phyloP scores from a whole-genome alignment of 1,140 invertebrate species.

The Caenorhabditis latens region DNA sequence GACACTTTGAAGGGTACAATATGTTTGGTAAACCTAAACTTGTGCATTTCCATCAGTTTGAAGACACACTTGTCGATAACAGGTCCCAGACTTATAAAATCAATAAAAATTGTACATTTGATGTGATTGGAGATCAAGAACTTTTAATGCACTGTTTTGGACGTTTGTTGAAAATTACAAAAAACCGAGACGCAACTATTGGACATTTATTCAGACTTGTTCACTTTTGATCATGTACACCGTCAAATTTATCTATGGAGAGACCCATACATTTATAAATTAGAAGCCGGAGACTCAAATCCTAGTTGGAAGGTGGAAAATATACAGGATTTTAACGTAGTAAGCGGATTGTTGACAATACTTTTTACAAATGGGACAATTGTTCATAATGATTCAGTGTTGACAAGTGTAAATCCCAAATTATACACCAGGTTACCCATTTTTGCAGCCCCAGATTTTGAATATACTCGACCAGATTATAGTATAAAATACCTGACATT shows the following conservation, averaged over 20 bases:
- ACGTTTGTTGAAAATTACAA: neutral
- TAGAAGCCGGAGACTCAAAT: neutral
- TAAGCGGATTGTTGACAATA: neutral
- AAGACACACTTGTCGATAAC: neutral
- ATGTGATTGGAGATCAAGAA: neutral
- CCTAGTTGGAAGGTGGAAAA: neutral
- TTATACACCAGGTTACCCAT: neutral
- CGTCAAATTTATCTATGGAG: constrained; percentile 2
- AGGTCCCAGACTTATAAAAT: neutral
- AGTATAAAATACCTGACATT: neutral
- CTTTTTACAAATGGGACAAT: neutral
- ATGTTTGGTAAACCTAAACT: neutral
- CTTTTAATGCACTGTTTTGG: neutral
- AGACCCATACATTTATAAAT: neutral
- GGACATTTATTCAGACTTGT: neutral
- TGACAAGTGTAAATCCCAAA: neutral
- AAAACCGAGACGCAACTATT: neutral
- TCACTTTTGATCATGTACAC: neutral
- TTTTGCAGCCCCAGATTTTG: neutral
- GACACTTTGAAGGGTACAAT: neutral
- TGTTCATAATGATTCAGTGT: neutral
- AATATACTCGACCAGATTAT: neutral
- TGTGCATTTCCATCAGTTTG: neutral
- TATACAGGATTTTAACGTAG: neutral
- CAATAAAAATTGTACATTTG: neutral